phyloP scores from a whole-genome alignment of 2,888 invertebrate genomes.

The Prenolepis imparis region DNA sequence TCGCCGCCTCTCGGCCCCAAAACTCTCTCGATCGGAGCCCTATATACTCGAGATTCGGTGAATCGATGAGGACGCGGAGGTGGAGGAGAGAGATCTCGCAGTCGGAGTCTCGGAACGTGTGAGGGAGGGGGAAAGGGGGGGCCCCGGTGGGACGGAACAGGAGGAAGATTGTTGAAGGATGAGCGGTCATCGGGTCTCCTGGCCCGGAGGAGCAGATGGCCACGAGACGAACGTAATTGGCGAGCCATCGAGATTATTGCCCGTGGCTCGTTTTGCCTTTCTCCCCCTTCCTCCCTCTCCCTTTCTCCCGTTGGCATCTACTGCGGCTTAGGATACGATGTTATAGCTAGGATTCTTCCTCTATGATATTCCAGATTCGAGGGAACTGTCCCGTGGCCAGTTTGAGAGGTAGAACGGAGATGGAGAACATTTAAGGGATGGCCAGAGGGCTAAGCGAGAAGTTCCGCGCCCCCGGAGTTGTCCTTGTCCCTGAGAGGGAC shows the following conservation, averaged over 20 bases:
- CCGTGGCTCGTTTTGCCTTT: conserved; percentile 72
- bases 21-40: conserved; percentile 16
- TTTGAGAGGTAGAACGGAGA: conserved; percentile 12
- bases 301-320: not conserved
- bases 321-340: conserved; percentile 7
- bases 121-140: not conserved
- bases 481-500: conserved; percentile 63
- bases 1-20: conserved; percentile 41
- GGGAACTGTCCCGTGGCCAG: conserved; percentile 42
- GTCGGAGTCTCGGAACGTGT: not conserved
- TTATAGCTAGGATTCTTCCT: conserved; percentile 11
- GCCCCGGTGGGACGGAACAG: conserved; percentile 40
- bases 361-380: conserved; percentile 61
- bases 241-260: conserved; percentile 84
- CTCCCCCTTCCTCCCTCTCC: conserved; percentile 7
- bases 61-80: conserved; percentile 24
- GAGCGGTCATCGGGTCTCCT: conserved; percentile 77
- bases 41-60: not conserved
- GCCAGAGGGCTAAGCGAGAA: conserved; percentile 52
- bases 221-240: conserved; percentile 85
- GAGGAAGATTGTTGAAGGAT: conserved; percentile 74
- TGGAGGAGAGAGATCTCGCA: conserved; percentile 33
- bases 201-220: conserved; percentile 83
- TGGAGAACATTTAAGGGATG: conserved; percentile 34
- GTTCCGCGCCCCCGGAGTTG: conserved; percentile 48